phyloP scores from a whole-genome alignment of 1,140 invertebrate species.

The Drosophila bocqueti region DNA sequence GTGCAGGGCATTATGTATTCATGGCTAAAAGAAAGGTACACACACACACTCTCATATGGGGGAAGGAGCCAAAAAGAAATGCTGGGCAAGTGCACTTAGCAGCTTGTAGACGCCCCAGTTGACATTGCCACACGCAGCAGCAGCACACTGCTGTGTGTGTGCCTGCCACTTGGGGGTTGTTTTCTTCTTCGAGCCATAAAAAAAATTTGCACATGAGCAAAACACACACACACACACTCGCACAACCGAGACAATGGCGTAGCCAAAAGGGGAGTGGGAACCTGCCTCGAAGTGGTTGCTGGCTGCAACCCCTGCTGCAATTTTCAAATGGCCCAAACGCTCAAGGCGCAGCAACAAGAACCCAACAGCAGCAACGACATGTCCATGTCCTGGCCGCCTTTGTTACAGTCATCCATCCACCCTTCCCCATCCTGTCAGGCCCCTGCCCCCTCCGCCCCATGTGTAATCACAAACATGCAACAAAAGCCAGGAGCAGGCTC shows the following conservation, averaged over 20 bases:
- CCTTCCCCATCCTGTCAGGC: not conserved
- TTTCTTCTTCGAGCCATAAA: slow-evolving; percentile 72
- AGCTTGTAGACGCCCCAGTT: slow-evolving; percentile 81
- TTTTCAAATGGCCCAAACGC: slow-evolving; percentile 82
- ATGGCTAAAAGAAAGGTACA: slow-evolving; percentile 56
- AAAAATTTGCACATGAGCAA: slow-evolving; percentile 74
- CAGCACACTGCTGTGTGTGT: slow-evolving; percentile 19
- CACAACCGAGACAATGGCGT: slow-evolving; percentile 64
- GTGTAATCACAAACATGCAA: slow-evolving; percentile 80
- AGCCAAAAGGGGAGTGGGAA: slow-evolving; percentile 2
- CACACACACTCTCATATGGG: not conserved
- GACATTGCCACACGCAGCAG: slow-evolving; percentile 66
- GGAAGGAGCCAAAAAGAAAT: slow-evolving; percentile 49
- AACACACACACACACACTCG: slow-evolving; percentile 27
- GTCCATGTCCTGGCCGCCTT: slow-evolving; percentile 74
- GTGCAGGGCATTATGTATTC: slow-evolving; percentile 81
- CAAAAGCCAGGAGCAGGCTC: slow-evolving; percentile 79
- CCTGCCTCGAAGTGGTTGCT: slow-evolving; percentile 62
- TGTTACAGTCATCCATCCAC: slow-evolving; percentile 41
- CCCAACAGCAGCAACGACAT: slow-evolving; percentile 43
- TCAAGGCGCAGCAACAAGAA: slow-evolving; percentile 65
- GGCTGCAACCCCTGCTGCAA: slow-evolving; percentile 61
- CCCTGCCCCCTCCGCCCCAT: slow-evolving; percentile 3
- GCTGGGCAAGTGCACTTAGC: slow-evolving; percentile 80
- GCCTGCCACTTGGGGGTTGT: slow-evolving; percentile 74